Percentiles rank a stretch among this genome's conserved stretches.
Conservation (phyloP, 2,888 invertebrate species). For the Ectemnius continuus region DNA sequence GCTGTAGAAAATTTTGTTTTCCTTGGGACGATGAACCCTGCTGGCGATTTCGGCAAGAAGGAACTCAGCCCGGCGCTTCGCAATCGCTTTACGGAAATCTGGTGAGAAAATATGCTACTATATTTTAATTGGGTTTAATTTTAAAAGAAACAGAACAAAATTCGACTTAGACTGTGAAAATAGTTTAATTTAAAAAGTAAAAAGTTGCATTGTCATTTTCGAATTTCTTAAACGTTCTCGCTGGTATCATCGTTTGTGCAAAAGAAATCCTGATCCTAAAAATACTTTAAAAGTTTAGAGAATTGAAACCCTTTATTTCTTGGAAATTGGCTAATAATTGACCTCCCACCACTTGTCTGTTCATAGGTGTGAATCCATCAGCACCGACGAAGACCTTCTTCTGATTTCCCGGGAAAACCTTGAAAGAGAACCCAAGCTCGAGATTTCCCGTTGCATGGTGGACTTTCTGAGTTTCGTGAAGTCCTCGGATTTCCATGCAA, state of each 20-base stretch:
- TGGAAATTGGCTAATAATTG: too few relatives aligned
- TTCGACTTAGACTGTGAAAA: too few relatives aligned
- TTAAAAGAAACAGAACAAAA: too few relatives aligned
- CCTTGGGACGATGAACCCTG: constrained; percentile 99
- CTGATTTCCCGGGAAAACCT: constrained; percentile 91
- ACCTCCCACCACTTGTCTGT: too few relatives aligned
- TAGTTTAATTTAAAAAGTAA: too few relatives aligned
- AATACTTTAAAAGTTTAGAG: too few relatives aligned
- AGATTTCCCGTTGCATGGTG: constrained; percentile 86
- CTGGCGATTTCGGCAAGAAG: constrained; percentile 99
- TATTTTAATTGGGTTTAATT: too few relatives aligned
- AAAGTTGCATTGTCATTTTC: too few relatives aligned
- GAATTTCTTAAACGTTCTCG: too few relatives aligned
- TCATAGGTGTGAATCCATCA: constrained; percentile 85
- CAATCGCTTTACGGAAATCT: constrained; percentile 99
- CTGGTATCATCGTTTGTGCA: too few relatives aligned
- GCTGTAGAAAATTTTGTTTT: constrained; percentile 90
- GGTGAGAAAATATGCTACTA: constrained; percentile 78
- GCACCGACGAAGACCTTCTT: constrained; percentile 86
- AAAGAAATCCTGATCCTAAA: too few relatives aligned
- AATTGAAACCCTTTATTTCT: too few relatives aligned
- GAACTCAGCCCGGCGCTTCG: constrained; percentile 98
- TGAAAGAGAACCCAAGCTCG: constrained; percentile 79
- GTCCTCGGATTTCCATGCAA: constrained; percentile 85
- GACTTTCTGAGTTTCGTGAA: constrained; percentile 90